phyloP scores from a whole-genome alignment of 1,140 invertebrate species.

The Brachionus asplanchnoidis region DNA sequence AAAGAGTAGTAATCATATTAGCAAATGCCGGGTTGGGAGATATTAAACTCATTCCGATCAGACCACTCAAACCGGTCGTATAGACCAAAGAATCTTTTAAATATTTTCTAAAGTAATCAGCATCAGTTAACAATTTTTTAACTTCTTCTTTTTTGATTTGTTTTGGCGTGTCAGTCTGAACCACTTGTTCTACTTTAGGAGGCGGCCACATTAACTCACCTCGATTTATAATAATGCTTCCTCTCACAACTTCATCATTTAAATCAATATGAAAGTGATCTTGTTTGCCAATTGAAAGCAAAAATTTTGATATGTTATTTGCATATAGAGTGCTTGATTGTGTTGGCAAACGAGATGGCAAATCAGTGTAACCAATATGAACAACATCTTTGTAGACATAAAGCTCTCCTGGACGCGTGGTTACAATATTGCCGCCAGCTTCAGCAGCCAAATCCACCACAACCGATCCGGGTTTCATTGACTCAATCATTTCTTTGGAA shows the following conservation, averaged over 20 bases:
- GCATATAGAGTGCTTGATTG: slow-evolving; percentile 79
- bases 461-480: slow-evolving; percentile 82
- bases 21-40: slow-evolving; percentile 78
- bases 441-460: slow-evolving; percentile 83
- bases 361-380: slow-evolving; percentile 78
- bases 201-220: slow-evolving; percentile 76
- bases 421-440: slow-evolving; percentile 80
- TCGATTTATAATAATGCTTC: slow-evolving; percentile 70
- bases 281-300: slow-evolving; percentile 71
- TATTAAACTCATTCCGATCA: slow-evolving; percentile 63
- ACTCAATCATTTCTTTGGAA: slow-evolving; percentile 65
- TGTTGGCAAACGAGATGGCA: slow-evolving; percentile 75
- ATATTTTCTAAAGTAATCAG: slow-evolving; percentile 59
- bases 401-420: slow-evolving; percentile 72
- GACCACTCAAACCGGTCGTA: slow-evolving; percentile 62
- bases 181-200: slow-evolving; percentile 57
- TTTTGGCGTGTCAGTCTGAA: slow-evolving; percentile 45
- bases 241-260: slow-evolving; percentile 77
- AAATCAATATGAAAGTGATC: slow-evolving; percentile 74
- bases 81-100: slow-evolving; percentile 68
- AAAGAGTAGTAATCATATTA: slow-evolving; percentile 78
- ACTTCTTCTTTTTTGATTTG: slow-evolving; percentile 53
- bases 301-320: slow-evolving; percentile 82
- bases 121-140: slow-evolving; percentile 45
- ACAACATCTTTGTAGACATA: slow-evolving; percentile 70